These are phyloP conservation scores for Aphaenogaster floridana DNA, from an alignment of 1,140 invertebrate genomes.

Conservation along the genomic window DNA sequence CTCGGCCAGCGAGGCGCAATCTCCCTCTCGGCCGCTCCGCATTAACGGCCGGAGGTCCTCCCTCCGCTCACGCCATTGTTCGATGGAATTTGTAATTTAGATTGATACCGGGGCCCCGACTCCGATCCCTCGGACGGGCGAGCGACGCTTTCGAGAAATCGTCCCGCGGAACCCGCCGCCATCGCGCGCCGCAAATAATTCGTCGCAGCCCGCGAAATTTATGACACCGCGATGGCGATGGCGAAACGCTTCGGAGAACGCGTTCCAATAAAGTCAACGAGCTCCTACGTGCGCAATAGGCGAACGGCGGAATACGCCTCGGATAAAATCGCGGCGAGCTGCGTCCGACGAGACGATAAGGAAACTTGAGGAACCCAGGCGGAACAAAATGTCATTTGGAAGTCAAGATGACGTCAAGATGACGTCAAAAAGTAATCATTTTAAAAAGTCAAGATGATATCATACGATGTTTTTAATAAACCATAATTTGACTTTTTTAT, in stretches of 20 bases:
- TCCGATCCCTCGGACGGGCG: constrained; percentile 18
- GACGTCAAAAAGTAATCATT: too few relatives aligned
- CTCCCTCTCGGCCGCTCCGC: constrained; percentile 51
- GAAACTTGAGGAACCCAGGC: too few relatives aligned
- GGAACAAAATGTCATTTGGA: too few relatives aligned
- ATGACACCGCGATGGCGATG: constrained; percentile 34
- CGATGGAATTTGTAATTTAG: constrained; percentile 85
- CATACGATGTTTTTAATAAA: too few relatives aligned
- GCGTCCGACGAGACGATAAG: neutral
- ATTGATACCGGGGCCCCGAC: constrained; percentile 79
- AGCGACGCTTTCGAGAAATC: constrained; percentile 59
- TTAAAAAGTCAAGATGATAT: too few relatives aligned
- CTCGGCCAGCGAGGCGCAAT: constrained; percentile 55
- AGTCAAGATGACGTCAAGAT: too few relatives aligned
- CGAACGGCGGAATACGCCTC: neutral
- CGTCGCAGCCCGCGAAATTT: constrained; percentile 58
- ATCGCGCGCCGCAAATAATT: constrained; percentile 52
- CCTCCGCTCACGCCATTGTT: constrained; percentile 75
- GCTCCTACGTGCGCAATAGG: constrained; percentile 51
- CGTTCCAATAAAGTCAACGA: constrained; percentile 61
- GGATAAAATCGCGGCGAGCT: constrained; percentile 5
- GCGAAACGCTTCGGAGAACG: constrained; percentile 49
- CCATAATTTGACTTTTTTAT: too few relatives aligned
- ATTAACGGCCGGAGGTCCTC: constrained; percentile 69
- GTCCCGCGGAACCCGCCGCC: constrained; percentile 46